phyloP scores from a whole-genome alignment of 2,797 vertebrate species.

The Chelidonichthys spinosus region DNA sequence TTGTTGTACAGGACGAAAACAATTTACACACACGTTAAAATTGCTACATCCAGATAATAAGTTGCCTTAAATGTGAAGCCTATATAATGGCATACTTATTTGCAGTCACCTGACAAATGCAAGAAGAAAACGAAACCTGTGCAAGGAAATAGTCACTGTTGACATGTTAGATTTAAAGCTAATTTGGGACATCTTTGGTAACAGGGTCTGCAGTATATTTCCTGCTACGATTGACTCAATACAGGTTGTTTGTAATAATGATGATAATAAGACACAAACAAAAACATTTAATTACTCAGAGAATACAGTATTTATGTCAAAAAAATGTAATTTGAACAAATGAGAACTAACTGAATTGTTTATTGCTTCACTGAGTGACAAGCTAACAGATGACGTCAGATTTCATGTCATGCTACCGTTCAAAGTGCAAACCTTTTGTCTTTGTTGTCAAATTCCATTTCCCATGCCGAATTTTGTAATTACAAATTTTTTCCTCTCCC shows the following conservation, averaged over 20 bases:
- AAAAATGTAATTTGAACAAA: background rate
- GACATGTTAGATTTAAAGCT: slow-evolving; percentile 23
- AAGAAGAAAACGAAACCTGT: slow-evolving; percentile 23
- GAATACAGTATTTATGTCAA: background rate
- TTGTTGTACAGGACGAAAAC: slow-evolving; percentile 62
- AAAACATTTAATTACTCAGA: background rate
- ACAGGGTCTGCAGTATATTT: slow-evolving; percentile 1
- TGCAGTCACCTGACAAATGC: slow-evolving; percentile 45
- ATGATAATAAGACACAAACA: background rate
- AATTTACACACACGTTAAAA: slow-evolving; percentile 61
- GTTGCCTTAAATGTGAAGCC: slow-evolving; percentile 63
- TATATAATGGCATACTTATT: slow-evolving; percentile 37
- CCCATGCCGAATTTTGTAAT: too few relatives aligned
- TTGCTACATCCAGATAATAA: slow-evolving; percentile 59
- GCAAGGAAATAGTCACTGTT: slow-evolving; percentile 21
- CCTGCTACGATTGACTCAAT: background rate
- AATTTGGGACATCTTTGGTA: slow-evolving; percentile 17
- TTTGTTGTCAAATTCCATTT: too few relatives aligned
- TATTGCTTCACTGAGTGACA: too few relatives aligned
- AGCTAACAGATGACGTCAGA: background rate
- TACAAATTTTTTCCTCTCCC: too few relatives aligned
- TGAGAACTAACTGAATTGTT: background rate
- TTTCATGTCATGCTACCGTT: background rate
- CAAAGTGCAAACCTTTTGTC: background rate
- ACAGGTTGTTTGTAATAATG: background rate